Base-by-base conservation (phyloP, 2,113 vertebrate species). In the Coptodon rendalli region DNA sequence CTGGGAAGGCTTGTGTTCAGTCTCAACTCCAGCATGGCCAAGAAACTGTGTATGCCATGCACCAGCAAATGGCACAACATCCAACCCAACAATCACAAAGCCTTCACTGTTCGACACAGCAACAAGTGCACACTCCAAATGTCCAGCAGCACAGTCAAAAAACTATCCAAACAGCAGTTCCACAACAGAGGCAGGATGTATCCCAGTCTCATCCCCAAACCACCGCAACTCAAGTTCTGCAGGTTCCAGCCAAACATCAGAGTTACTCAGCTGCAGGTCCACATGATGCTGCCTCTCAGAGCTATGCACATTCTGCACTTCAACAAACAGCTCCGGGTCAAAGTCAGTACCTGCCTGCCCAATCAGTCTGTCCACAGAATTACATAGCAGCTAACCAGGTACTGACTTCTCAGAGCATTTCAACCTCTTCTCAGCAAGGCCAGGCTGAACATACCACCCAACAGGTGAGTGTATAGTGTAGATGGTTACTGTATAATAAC, bases 391-490 rank as follows among this genome's bases (percentile, higher is more conserved):
- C n/a, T 38, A 86, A 78, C 56, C 84, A 79, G 38, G 34, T 85
- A 36, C 59, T 19, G 71, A 48, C 88, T 86, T 68, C 80, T 1
- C 89, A 97, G 91, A 94, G 94, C 0, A 95, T 96, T 29, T 84
- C 96, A 0, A 43, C 57, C 27, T 53, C 61, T 73, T 81, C 82
- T 45, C 94, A 89, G 45, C 89, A 88, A 43, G 85, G 80, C 86
- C 94, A 94, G 24, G 86, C 91, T 1, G 95, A 95, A 9, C 89
- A 96, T 0, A 82, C 88, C 6, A 6, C 90, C 71, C 97, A 97
- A 89, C 97, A 97, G 96, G 98, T 98, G 80, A 97, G 96, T 59
- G 22, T 17, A 81, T 6, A 57, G 11, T 81, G 27, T 43, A 78
- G 22, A 59, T 48, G 3, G 31, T 86, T 9, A 61, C 17, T 19